These are phyloP conservation scores for Anoplophora glabripennis DNA, from an alignment of 1,140 invertebrate species.

Conservation along the genomic window DNA sequence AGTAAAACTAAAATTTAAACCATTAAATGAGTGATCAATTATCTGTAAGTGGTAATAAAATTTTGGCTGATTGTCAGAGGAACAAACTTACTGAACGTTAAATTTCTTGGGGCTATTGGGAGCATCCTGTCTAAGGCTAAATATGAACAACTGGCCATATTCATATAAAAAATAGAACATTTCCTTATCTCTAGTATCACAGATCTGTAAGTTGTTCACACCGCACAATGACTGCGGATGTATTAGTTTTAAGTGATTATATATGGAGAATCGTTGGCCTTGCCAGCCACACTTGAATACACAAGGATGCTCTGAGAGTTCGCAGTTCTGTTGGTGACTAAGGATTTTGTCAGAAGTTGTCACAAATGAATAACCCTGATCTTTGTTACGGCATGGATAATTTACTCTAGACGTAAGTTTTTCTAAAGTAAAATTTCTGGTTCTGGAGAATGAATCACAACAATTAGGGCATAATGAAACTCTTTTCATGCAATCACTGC, in stretches of 20 bases:
- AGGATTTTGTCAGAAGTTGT: slow-evolving; percentile 22
- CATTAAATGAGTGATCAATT: background rate
- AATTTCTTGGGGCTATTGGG: slow-evolving; percentile 4
- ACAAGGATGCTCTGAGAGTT: slow-evolving; percentile 13
- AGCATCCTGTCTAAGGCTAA: slow-evolving; percentile 7
- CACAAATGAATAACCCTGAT: slow-evolving; percentile 19
- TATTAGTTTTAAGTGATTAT: background rate
- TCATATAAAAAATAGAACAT: slow-evolving; percentile 4
- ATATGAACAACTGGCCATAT: slow-evolving; percentile 10
- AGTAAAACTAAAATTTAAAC: background rate
- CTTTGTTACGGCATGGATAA: slow-evolving; percentile 24
- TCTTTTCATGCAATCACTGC: slow-evolving; percentile 49
- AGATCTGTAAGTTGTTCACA: background rate
- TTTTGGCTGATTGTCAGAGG: background rate
- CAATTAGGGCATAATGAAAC: slow-evolving; percentile 53
- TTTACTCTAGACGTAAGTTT: slow-evolving; percentile 21
- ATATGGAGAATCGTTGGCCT: background rate
- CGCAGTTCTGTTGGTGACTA: slow-evolving; percentile 15
- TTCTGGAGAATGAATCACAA: slow-evolving; percentile 48
- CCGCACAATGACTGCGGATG: background rate
- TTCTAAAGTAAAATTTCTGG: slow-evolving; percentile 53
- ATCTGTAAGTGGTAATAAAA: slow-evolving; percentile 13
- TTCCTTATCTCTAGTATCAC: slow-evolving; percentile 3
- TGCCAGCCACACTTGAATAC: slow-evolving; percentile 9
- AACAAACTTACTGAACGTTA: slow-evolving; percentile 10